A percentile compares a stretch with the other conserved stretches of the same genome.
These are phyloP conservation scores for Parnassius orleans DNA, from an alignment of 2,888 invertebrate species.

Conservation along the genomic window DNA sequence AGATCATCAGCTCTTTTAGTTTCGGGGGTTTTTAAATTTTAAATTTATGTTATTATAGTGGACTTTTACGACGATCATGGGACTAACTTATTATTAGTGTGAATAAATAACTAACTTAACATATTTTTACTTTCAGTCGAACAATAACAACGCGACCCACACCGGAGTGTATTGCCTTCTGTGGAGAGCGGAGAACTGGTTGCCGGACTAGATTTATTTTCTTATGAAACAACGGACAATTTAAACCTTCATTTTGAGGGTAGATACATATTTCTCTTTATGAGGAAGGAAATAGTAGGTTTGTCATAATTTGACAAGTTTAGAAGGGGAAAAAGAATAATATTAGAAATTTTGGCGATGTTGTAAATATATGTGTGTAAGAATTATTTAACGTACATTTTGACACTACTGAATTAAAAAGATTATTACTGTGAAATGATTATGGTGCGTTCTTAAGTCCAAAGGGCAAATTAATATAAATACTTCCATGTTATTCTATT, in stretches of 20 bases:
- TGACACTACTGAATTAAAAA: too few relatives aligned
- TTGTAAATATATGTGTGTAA: too few relatives aligned
- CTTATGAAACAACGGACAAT: neutral
- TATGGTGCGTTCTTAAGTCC: neutral
- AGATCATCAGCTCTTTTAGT: too few relatives aligned
- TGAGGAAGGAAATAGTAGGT: neutral
- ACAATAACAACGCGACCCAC: constrained; percentile 41
- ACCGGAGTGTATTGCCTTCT: constrained; percentile 84
- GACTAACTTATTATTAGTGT: neutral
- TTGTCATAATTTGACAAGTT: neutral
- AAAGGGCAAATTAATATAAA: neutral
- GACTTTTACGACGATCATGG: neutral
- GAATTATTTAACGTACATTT: too few relatives aligned
- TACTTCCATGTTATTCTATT: neutral
- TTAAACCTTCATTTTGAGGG: neutral
- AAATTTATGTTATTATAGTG: neutral
- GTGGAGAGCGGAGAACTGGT: constrained; percentile 88
- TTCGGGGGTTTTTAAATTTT: too few relatives aligned
- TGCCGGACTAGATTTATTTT: constrained; percentile 53
- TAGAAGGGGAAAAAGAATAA: neutral
- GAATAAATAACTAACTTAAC: neutral
- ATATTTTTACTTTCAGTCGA: constrained; percentile 33
- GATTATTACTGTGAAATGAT: neutral
- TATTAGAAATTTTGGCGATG: too few relatives aligned
- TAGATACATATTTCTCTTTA: neutral